Evolutionary conservation across 92 coral and sea anemone genomes (phyloP).

Genomic region (Plumapathes pennacea): DNA sequence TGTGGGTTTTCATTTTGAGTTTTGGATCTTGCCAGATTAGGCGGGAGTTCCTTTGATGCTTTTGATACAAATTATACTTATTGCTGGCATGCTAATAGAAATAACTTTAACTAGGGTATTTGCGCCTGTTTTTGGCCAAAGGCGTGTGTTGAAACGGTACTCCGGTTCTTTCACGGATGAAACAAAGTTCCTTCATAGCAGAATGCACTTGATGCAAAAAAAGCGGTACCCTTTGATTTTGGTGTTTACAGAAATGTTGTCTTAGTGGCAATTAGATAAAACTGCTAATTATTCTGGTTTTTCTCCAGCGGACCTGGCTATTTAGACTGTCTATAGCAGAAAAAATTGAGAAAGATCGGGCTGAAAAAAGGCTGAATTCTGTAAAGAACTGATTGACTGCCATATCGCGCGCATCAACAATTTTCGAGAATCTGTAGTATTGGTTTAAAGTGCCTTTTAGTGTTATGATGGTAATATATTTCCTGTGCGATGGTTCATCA

Average conservation of each 20-base stretch:
- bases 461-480: no score
- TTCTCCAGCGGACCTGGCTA: conserved; percentile 3
- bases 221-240: conserved; percentile 84
- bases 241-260: conserved; percentile 90
- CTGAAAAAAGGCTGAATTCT: no score
- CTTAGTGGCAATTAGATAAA: conserved; percentile 84
- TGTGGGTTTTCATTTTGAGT: conserved; percentile 21
- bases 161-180: no score
- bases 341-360: neutral
- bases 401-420: no score
- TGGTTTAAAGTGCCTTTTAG: no score
- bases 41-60: conserved; percentile 33
- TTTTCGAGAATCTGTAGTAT: no score
- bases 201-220: conserved; percentile 20
- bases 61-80: conserved; percentile 1
- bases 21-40: conserved; percentile 8
- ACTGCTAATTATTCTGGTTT: conserved; percentile 71
- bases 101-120: neutral
- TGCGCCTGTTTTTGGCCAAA: no score
- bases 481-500: no score
- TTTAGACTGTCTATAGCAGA: neutral
- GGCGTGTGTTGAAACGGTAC: no score
- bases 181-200: conserved; percentile 1
- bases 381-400: no score
- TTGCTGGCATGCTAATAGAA: neutral